Conservation (phyloP, 1,140 invertebrate genomes). For the Aphelinus certus region DNA sequence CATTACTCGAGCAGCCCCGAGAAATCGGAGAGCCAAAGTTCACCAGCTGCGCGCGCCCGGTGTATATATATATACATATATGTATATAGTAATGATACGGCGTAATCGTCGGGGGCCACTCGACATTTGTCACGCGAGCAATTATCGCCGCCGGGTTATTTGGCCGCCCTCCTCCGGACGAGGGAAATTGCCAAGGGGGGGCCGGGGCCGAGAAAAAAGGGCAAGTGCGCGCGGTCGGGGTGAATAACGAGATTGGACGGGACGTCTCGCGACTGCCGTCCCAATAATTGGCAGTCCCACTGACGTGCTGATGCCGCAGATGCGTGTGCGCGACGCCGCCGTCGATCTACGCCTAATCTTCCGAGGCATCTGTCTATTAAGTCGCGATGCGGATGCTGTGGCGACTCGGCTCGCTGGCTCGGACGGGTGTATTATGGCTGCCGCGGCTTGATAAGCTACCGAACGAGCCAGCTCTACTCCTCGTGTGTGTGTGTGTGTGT, state of each 20-base stretch:
- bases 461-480: neutral
- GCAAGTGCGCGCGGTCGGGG: neutral
- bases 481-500: too few relatives aligned
- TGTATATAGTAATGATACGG: neutral
- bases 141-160: conserved; percentile 29
- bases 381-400: neutral
- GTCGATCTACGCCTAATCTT: conserved; percentile 23
- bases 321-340: neutral
- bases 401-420: neutral
- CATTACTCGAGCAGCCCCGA: too few relatives aligned
- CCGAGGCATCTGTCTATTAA: conserved; percentile 28
- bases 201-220: neutral
- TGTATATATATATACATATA: conserved; percentile 3
- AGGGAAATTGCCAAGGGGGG: neutral
- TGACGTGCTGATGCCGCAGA: neutral
- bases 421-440: too few relatives aligned
- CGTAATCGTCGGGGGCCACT: conserved; percentile 19
- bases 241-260: conserved; percentile 22
- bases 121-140: conserved; percentile 31
- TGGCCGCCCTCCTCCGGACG: conserved; percentile 3
- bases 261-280: neutral
- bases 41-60: neutral
- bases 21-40: too few relatives aligned
- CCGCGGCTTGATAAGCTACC: neutral
- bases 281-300: conserved; percentile 27